Percentiles rank a stretch among this genome's conserved stretches.
These are phyloP conservation scores for Aporophyla nigra DNA, from an alignment of 2,888 invertebrate species.

Conservation along the genomic window DNA sequence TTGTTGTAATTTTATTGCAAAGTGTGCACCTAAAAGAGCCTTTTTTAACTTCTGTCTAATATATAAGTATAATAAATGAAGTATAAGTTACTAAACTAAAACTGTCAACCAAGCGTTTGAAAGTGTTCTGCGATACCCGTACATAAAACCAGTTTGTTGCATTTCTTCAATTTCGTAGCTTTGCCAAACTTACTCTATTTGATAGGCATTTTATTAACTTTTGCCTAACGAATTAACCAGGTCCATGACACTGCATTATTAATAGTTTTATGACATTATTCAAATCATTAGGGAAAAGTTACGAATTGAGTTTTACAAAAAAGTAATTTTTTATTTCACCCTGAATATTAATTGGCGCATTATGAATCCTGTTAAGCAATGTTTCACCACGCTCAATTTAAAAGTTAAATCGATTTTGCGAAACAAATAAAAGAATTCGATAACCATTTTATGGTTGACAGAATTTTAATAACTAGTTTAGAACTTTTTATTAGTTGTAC, in stretches of 20 bases:
- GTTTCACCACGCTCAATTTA: slow-evolving; percentile 49
- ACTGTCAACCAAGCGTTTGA: too few relatives aligned
- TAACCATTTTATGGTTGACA: slow-evolving; percentile 36
- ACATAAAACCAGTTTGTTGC: neutral
- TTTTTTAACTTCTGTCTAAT: too few relatives aligned
- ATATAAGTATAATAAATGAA: too few relatives aligned
- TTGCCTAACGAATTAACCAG: too few relatives aligned
- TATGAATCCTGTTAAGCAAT: slow-evolving; percentile 55
- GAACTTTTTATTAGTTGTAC: slow-evolving; percentile 43
- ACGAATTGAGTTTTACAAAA: slow-evolving; percentile 33
- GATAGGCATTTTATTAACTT: neutral
- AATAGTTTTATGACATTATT: neutral
- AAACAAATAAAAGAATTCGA: slow-evolving; percentile 24
- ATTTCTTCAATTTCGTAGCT: neutral
- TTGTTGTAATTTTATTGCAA: too few relatives aligned
- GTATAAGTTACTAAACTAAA: too few relatives aligned
- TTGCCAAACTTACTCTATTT: too few relatives aligned
- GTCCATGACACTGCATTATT: neutral
- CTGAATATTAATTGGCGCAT: slow-evolving; percentile 55
- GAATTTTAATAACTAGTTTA: slow-evolving; percentile 53
- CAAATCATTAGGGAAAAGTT: slow-evolving; percentile 19
- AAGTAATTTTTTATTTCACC: slow-evolving; percentile 14
- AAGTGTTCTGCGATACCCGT: neutral
- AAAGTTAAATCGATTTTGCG: slow-evolving; percentile 54
- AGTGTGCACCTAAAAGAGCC: too few relatives aligned